Evolutionary conservation across 2,888 invertebrate species (phyloP).

Genomic region (Prosopocoilus inquinatus): DNA sequence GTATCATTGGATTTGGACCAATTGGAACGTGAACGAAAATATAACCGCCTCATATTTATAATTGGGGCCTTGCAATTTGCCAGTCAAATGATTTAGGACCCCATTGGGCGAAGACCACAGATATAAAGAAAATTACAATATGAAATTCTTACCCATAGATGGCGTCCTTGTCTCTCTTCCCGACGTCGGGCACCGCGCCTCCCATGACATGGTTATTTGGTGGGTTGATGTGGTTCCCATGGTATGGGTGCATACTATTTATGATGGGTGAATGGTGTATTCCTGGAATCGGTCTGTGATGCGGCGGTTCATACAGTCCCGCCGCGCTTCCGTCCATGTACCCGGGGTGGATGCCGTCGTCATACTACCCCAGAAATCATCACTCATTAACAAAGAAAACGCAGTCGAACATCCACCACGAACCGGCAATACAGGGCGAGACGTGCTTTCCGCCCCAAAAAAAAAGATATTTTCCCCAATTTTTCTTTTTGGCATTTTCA

Average conservation of each 20-base stretch:
- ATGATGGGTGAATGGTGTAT: constrained; percentile 79
- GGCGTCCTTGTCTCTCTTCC: constrained; percentile 97
- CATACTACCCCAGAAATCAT: constrained; percentile 64
- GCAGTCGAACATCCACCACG: background rate
- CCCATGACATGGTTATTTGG: constrained; percentile 82
- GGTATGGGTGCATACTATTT: constrained; percentile 79
- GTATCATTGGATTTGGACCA: too few species aligned
- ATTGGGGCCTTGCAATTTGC: too few species aligned
- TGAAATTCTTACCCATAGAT: constrained; percentile 88
- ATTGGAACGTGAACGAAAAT: too few species aligned
- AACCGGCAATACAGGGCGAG: background rate
- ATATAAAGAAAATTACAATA: too few species aligned
- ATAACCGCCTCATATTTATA: too few species aligned
- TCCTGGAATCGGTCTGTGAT: constrained; percentile 62
- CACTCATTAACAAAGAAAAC: constrained; percentile 1
- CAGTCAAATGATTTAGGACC: too few species aligned
- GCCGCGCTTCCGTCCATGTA: constrained; percentile 74
- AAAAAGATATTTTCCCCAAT: too few species aligned
- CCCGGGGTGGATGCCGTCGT: constrained; percentile 89
- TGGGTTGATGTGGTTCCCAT: constrained; percentile 66
- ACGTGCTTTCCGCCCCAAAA: too few species aligned
- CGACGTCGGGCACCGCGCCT: constrained; percentile 78
- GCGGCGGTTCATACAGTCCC: constrained; percentile 72
- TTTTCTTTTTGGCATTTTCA: too few species aligned
- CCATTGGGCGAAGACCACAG: too few species aligned